These are phyloP conservation scores for Gadopsis bispinosus DNA, from an alignment of 2,797 vertebrate species.

Conservation along the genomic window DNA sequence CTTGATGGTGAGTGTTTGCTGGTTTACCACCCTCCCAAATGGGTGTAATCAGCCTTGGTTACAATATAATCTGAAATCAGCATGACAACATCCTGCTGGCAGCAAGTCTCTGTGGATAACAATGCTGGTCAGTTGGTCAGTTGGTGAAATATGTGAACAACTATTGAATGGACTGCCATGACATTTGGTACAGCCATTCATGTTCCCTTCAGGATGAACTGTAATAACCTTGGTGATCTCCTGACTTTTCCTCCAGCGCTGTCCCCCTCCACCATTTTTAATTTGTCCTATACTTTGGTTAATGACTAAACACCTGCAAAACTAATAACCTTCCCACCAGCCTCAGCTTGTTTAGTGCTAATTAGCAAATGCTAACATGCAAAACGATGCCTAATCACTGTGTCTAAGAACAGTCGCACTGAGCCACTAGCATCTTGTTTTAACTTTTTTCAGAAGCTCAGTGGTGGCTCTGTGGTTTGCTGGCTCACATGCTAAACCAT, in stretches of 20 bases:
- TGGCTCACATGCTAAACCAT: background rate
- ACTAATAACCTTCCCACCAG: background rate
- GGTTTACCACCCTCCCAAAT: slow-evolving; percentile 12
- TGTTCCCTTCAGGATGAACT: too few species aligned
- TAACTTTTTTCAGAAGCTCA: background rate
- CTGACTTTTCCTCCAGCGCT: background rate
- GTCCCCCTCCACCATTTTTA: too few species aligned
- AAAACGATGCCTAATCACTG: background rate
- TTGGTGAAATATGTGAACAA: background rate
- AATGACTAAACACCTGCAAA: background rate
- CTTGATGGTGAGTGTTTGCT: slow-evolving; percentile 30
- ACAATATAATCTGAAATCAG: slow-evolving; percentile 8
- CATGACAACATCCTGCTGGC: background rate
- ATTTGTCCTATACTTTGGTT: background rate
- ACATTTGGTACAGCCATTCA: background rate
- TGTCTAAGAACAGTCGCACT: background rate
- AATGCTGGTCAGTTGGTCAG: background rate
- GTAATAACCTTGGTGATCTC: background rate
- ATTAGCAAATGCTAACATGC: background rate
- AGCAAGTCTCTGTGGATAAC: background rate
- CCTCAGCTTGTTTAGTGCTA: background rate
- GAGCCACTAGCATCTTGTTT: background rate
- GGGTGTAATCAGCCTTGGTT: slow-evolving; percentile 13
- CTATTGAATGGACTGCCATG: background rate
- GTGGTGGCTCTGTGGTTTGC: background rate